Base-by-base conservation (phyloP, 1,140 invertebrate genomes). In the Brachionus plicatilis region DNA sequence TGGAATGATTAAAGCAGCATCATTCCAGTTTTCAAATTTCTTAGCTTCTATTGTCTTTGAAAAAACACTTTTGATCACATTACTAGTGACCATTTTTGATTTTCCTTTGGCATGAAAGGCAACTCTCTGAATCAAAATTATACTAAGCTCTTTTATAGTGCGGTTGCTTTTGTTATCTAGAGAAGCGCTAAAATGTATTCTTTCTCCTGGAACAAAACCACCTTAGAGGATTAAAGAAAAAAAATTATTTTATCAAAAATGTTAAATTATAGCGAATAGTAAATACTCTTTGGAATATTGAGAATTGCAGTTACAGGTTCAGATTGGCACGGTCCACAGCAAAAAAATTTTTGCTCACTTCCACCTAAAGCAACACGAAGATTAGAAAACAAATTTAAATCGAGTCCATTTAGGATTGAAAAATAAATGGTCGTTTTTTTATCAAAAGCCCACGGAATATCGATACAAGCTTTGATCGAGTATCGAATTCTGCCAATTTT, bases 401-500 rank as follows among this genome's bases (percentile, higher is more conserved):
- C 88, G 20, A 89, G 72, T 4, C 86, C 86, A 45, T 82, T 86
- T 17, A 88, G 82, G 6, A 89, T 86, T 24, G 86, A 88, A 85
- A 88, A 89, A 8, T 87, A 86, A 17, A 86, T 86, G 79, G 87
- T 87, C 0, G 85, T 86, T 12, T 87, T 85, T 27, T 87, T 84
- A 78, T 87, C 86, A 70, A 86, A 85, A 70, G 27, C 66, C 84
- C 88, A 87, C 0, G 87, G 88, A 53, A 89, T 87, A 47, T 90
- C 88, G 1, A 91, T 87, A 2, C 87, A 88, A 7, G 89, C 90
- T 85, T 89, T 89, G 29, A 88, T 87, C 85, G 88, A 89, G 86
- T 91, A 91, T 0, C 89, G 86, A 14, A 91, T 87, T 79, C 88
- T 88, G 5, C 91, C 91, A 83, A 87, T 87, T 2, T 89, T 86